phyloP scores from a whole-genome alignment of 2,797 vertebrate species.

The Oryzias dopingdopingensis region DNA sequence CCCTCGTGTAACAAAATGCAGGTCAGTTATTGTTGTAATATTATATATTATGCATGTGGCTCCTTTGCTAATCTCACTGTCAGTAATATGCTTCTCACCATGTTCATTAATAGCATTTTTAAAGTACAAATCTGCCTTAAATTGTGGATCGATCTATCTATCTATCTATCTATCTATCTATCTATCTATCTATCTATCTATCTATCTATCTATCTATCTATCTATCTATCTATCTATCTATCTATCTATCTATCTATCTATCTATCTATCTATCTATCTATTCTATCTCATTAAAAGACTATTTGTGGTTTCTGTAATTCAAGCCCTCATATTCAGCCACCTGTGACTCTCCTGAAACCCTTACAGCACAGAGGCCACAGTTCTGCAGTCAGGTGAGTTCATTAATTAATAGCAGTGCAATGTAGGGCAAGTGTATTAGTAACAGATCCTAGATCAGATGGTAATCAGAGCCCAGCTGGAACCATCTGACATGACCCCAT shows the following conservation, averaged over 20 bases:
- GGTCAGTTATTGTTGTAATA: too few species aligned
- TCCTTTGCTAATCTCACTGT: too few species aligned
- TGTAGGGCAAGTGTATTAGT: slow-evolving; percentile 33
- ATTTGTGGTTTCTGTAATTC: slow-evolving; percentile 63
- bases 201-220: neutral
- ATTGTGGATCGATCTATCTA: too few species aligned
- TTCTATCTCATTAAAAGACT: slow-evolving; percentile 41
- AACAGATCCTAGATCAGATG: slow-evolving; percentile 66
- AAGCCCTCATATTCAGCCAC: slow-evolving; percentile 61
- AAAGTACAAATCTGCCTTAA: too few species aligned
- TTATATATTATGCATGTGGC: too few species aligned
- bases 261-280: slow-evolving; percentile 20
- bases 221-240: slow-evolving; percentile 29
- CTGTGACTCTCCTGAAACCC: slow-evolving; percentile 49
- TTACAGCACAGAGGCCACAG: slow-evolving; percentile 36
- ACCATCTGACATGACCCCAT: slow-evolving; percentile 40
- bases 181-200: too few species aligned
- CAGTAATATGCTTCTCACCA: too few species aligned
- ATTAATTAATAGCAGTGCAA: slow-evolving; percentile 42
- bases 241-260: slow-evolving; percentile 24
- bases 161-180: too few species aligned
- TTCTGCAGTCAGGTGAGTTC: slow-evolving; percentile 60
- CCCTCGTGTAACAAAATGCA: too few species aligned
- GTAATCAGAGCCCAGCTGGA: slow-evolving; percentile 61
- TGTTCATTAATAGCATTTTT: too few species aligned